These are phyloP conservation scores for Arrhopalites spinosus DNA, from an alignment of 2,888 invertebrate genomes.

Conservation along the genomic window DNA sequence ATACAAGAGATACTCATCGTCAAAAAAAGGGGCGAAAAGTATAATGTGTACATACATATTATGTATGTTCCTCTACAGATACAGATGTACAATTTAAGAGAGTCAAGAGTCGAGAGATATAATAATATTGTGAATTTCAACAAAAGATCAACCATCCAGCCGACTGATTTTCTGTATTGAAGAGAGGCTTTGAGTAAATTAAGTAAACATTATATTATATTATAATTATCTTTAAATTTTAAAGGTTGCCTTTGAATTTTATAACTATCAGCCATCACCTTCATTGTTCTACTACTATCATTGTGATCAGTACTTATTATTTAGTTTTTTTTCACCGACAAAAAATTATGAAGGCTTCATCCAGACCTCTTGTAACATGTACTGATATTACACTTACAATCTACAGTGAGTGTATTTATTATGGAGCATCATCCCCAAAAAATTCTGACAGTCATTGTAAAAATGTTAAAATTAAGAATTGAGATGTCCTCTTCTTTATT, in stretches of 20 bases:
- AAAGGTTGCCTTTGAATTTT: conserved; percentile 14
- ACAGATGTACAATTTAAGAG: too few relatives aligned
- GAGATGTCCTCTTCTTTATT: too few relatives aligned
- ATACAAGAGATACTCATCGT: too few relatives aligned
- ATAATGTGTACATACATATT: neutral
- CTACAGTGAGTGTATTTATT: too few relatives aligned
- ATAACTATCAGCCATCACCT: conserved; percentile 16
- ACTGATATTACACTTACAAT: too few relatives aligned
- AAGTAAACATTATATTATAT: conserved; percentile 23
- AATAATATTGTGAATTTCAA: conserved; percentile 11
- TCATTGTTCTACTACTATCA: conserved; percentile 2
- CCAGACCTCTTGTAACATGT: too few relatives aligned
- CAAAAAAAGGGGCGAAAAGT: too few relatives aligned
- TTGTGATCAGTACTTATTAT: neutral
- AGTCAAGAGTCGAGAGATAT: too few relatives aligned
- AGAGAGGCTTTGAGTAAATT: conserved; percentile 2
- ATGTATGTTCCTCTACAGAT: conserved; percentile 7
- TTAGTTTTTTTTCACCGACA: neutral
- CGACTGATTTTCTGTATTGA: neutral
- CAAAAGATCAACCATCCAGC: neutral
- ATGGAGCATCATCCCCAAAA: too few relatives aligned
- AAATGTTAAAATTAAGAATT: too few relatives aligned
- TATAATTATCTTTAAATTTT: conserved; percentile 26
- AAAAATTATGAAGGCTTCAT: neutral
- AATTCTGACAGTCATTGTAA: too few relatives aligned